Percentiles rank a stretch among this genome's conserved stretches.
Conservation (phyloP, 2,888 invertebrate genomes). For the Folsomia manolachei region DNA sequence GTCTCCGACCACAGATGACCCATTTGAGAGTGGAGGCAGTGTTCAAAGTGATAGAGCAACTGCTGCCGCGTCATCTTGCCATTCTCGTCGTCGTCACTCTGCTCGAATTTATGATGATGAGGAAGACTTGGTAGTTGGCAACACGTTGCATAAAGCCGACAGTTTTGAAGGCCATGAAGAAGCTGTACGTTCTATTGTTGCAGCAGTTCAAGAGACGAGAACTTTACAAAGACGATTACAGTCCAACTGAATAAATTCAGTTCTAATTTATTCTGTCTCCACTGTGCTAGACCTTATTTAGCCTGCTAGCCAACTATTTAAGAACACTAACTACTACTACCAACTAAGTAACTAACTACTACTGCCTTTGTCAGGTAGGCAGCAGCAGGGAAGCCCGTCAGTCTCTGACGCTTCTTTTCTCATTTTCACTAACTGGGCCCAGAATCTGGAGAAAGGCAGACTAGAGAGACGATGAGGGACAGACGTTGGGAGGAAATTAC, state of each 20-base stretch:
- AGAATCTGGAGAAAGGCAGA: too few relatives aligned
- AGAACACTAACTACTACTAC: too few relatives aligned
- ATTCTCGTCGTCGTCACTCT: constrained; percentile 17
- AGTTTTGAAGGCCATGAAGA: constrained; percentile 70
- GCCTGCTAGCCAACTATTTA: too few relatives aligned
- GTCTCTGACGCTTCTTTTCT: background rate
- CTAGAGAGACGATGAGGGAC: background rate
- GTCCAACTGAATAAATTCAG: constrained; percentile 36
- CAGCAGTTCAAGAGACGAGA: constrained; percentile 66
- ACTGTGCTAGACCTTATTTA: background rate
- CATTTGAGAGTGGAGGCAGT: constrained; percentile 44
- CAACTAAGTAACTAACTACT: too few relatives aligned
- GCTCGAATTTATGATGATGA: constrained; percentile 36
- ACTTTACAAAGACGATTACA: constrained; percentile 55
- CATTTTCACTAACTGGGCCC: background rate
- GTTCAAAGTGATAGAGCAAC: constrained; percentile 28
- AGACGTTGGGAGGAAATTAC: background rate
- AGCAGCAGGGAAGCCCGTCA: too few relatives aligned
- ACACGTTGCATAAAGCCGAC: constrained; percentile 59
- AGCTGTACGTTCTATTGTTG: constrained; percentile 65
- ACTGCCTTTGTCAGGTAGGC: too few relatives aligned
- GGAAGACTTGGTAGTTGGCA: constrained; percentile 35
- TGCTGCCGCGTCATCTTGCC: constrained; percentile 12
- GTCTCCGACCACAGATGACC: constrained; percentile 44
- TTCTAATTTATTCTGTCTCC: background rate